These are phyloP conservation scores for Gadopsis marmoratus DNA, from an alignment of 2,797 vertebrate genomes.

Conservation along the genomic window DNA sequence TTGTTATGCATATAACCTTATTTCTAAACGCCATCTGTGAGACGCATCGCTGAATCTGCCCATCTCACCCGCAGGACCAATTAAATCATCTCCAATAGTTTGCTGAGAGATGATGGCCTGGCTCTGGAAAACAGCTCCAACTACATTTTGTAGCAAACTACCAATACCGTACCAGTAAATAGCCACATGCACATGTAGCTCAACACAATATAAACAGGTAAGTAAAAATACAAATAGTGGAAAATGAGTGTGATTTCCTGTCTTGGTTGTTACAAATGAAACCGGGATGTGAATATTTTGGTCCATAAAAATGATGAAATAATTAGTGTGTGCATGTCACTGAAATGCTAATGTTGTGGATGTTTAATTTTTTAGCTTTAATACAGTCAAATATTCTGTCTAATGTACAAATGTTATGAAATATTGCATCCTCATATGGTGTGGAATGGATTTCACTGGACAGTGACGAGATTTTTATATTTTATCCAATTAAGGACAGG, in stretches of 20 bases:
- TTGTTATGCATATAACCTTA: not conserved
- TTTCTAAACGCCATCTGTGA: slow-evolving; percentile 23
- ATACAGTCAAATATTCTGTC: not conserved
- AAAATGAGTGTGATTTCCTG: not conserved
- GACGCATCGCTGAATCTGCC: slow-evolving; percentile 12
- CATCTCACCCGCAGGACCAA: slow-evolving; percentile 20
- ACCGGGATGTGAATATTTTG: not conserved
- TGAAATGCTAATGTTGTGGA: not conserved
- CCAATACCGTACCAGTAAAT: slow-evolving; percentile 5
- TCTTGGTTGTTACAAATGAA: not conserved
- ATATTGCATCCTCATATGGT: not conserved
- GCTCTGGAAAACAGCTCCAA: slow-evolving; percentile 10
- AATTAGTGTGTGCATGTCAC: not conserved
- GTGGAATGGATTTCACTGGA: not conserved
- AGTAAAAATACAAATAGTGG: not conserved
- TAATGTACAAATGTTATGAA: not conserved
- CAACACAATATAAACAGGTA: not conserved
- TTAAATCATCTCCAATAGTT: slow-evolving; percentile 29
- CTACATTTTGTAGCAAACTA: not conserved
- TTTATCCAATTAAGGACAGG: not conserved
- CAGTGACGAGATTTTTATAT: not conserved
- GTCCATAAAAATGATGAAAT: not conserved
- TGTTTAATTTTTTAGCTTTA: not conserved
- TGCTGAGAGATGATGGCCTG: not conserved
- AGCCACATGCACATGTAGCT: not conserved